These are phyloP conservation scores for Ochotona curzoniae DNA, from an alignment of 2,113 vertebrate genomes.

Conservation along the genomic window DNA sequence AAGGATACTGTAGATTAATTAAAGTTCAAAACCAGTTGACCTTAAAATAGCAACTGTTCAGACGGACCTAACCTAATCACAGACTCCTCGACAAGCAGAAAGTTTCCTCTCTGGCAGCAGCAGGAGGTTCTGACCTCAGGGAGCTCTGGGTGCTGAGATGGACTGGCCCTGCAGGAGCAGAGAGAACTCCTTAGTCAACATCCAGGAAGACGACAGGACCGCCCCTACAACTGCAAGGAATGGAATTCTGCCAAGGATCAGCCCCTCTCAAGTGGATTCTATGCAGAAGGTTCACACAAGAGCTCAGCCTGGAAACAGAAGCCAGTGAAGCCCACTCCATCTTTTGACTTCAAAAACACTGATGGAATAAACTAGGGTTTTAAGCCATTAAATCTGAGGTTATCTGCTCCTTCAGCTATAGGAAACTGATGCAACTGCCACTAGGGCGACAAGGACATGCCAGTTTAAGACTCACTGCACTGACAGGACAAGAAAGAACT, in stretches of 20 bases:
- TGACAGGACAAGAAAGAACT: background rate
- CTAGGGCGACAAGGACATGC: background rate
- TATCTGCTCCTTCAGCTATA: background rate
- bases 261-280: background rate
- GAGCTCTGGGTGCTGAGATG: background rate
- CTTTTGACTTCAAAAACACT: background rate
- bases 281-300: background rate
- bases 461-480: background rate
- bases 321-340: background rate
- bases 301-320: background rate
- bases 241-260: conserved; percentile 6
- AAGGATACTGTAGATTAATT: background rate
- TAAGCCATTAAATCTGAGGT: background rate
- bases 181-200: background rate
- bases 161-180: background rate
- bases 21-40: background rate
- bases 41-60: background rate
- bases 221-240: background rate
- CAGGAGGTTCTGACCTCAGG: background rate
- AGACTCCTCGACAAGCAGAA: background rate
- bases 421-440: background rate
- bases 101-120: background rate
- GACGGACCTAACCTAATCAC: background rate
- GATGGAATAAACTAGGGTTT: background rate
- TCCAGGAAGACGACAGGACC: background rate